Conservation (phyloP, 2,888 invertebrate genomes). For the Chamaedrilus cognettii region DNA sequence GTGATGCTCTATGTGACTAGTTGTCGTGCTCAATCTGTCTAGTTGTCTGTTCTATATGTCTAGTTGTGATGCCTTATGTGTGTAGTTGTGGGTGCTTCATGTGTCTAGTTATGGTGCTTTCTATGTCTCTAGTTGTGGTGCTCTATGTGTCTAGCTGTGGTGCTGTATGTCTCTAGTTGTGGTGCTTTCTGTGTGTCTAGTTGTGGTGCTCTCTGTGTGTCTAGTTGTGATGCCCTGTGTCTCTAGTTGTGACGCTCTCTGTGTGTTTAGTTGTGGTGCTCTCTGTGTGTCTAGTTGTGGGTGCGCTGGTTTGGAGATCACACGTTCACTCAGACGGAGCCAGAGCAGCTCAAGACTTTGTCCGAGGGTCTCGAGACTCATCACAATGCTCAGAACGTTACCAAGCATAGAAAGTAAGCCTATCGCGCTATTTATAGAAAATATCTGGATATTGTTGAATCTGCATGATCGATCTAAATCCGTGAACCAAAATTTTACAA, state of each 20-base stretch:
- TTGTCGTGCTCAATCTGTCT: no score
- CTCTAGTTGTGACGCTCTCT: neutral
- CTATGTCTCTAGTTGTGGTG: neutral
- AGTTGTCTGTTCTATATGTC: no score
- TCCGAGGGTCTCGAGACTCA: constrained; percentile 87
- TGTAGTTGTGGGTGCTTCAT: neutral
- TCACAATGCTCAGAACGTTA: constrained; percentile 74
- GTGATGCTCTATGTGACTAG: no score
- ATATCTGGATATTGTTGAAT: no score
- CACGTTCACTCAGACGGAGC: constrained; percentile 71
- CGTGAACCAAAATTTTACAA: no score
- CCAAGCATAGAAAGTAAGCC: constrained; percentile 38
- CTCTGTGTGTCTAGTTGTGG: constrained; percentile 58
- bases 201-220: neutral
- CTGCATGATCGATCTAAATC: no score
- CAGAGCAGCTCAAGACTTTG: constrained; percentile 76
- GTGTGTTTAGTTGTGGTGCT: neutral
- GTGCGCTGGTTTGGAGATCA: constrained; percentile 73
- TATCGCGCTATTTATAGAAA: no score
- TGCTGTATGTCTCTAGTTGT: neutral
- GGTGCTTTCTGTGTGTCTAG: neutral
- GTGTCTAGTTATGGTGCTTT: neutral
- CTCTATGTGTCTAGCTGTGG: neutral
- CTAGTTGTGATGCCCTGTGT: neutral
- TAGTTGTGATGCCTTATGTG: no score